Percentiles rank a stretch among this genome's conserved stretches.
Conservation (phyloP, 35 echinoderm and acorn worm genomes). For the Lytechinus variegatus region DNA sequence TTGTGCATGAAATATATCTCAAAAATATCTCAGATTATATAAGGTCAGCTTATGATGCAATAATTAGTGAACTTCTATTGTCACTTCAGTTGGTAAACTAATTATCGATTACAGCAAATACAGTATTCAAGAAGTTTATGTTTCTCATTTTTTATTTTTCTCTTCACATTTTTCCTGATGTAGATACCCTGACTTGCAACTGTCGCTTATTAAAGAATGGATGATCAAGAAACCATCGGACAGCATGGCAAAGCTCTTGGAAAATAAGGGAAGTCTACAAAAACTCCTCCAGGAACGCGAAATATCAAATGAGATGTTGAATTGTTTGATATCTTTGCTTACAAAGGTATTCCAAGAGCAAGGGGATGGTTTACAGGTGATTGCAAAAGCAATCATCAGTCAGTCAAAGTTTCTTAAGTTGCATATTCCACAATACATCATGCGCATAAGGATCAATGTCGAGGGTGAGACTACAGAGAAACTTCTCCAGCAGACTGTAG, state of each 20-base stretch:
- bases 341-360: not conserved
- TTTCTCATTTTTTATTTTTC: not conserved
- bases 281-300: not conserved
- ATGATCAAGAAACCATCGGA: not conserved
- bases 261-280: not conserved
- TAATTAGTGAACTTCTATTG: no score
- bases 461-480: not conserved
- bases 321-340: not conserved
- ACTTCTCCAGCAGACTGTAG: not conserved
- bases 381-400: not conserved
- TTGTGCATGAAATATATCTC: no score
- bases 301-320: not conserved
- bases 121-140: not conserved
- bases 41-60: no score
- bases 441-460: not conserved
- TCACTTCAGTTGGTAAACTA: no score
- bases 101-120: not conserved
- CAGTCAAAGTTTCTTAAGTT: conserved; percentile 2
- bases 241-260: not conserved
- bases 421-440: conserved; percentile 27
- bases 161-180: not conserved
- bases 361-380: no score
- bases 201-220: not conserved
- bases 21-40: no score
- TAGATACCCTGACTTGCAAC: conserved; percentile 4